Conservation (phyloP, 1,140 invertebrate species). For the Zaprionus vittiger region DNA sequence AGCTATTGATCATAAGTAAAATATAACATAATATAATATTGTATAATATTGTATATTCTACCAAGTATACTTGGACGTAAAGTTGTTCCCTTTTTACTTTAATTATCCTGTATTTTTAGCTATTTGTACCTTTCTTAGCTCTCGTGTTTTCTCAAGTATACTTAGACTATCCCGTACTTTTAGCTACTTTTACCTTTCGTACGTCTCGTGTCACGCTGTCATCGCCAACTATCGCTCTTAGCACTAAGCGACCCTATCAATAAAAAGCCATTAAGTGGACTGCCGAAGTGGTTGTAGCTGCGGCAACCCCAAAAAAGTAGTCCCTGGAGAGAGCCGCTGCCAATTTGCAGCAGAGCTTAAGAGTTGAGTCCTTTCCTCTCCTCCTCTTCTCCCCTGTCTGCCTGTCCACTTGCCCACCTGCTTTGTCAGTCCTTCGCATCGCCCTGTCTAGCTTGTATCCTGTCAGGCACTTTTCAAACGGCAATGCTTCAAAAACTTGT, state of each 20-base stretch:
- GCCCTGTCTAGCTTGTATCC: conserved; percentile 23
- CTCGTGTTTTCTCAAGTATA: too few species aligned
- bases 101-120: too few species aligned
- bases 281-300: conserved; percentile 33
- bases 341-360: conserved; percentile 60
- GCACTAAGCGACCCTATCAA: conserved; percentile 62
- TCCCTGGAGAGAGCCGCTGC: conserved; percentile 60
- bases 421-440: neutral
- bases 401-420: neutral
- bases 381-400: neutral
- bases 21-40: too few species aligned
- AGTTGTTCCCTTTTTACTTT: neutral
- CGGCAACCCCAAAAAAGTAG: conserved; percentile 18
- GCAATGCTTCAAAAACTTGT: conserved; percentile 53
- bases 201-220: neutral
- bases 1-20: too few species aligned
- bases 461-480: conserved; percentile 66
- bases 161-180: neutral
- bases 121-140: too few species aligned
- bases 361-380: conserved; percentile 24
- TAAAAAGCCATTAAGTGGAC: conserved; percentile 60
- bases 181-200: neutral
- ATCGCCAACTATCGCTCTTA: neutral
- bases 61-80: too few species aligned
- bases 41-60: too few species aligned